Percentiles rank a stretch among this genome's conserved stretches.
Evolutionary conservation across 2,797 vertebrate genomes (phyloP).

Genomic region (Characodon lateralis): DNA sequence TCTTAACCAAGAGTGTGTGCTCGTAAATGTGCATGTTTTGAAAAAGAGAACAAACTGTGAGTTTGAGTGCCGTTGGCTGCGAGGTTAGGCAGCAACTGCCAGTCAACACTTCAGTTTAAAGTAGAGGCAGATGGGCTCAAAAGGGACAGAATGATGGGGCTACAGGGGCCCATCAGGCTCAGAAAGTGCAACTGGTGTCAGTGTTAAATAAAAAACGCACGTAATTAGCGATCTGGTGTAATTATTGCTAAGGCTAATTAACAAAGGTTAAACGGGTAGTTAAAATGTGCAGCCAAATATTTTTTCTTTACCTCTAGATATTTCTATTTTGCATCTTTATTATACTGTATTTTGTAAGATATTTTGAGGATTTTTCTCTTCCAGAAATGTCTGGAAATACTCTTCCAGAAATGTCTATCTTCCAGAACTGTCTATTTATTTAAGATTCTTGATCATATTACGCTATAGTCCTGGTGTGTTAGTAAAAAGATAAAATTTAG

Average conservation of each 20-base stretch:
- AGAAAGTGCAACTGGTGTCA: constrained; percentile 9
- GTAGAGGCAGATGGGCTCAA: constrained; percentile 58
- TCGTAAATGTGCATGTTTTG: constrained; percentile 34
- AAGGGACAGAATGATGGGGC: constrained; percentile 34
- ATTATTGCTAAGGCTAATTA: constrained; percentile 3
- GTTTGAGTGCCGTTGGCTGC: constrained; percentile 52
- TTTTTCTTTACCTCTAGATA: not conserved
- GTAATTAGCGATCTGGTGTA: not conserved
- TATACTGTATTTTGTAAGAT: not conserved
- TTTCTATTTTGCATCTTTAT: not conserved
- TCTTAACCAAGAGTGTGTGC: constrained; percentile 27
- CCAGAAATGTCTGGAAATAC: not conserved
- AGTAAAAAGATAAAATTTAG: not conserved
- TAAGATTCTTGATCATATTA: not conserved
- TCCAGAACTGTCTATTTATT: not conserved
- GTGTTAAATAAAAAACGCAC: not conserved
- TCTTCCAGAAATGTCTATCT: not conserved
- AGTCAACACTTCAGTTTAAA: constrained; percentile 61
- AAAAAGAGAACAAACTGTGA: constrained; percentile 20
- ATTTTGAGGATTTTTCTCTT: not conserved
- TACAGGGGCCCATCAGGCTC: constrained; percentile 38
- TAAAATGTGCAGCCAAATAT: not conserved
- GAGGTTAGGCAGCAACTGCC: constrained; percentile 34
- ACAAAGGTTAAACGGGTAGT: not conserved
- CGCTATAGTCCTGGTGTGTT: not conserved